phyloP scores from a whole-genome alignment of 2,888 invertebrate species.

The Ferrisia virgata region DNA sequence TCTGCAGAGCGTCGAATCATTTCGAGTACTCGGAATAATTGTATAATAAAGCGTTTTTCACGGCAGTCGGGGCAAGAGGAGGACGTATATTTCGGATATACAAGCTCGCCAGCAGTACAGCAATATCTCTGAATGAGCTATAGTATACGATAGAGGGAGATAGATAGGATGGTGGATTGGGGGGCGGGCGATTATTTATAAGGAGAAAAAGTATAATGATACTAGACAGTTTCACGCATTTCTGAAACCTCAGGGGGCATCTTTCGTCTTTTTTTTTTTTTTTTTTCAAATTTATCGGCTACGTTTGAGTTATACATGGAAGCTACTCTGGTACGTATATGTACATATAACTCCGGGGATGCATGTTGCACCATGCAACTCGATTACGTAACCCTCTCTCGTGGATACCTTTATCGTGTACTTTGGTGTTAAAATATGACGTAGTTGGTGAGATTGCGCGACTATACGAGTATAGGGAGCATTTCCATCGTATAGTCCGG shows the following conservation, averaged over 20 bases:
- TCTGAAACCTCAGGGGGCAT: slow-evolving; percentile 40
- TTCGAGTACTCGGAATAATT: slow-evolving; percentile 29
- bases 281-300: neutral
- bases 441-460: too few species aligned
- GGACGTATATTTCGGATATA: neutral
- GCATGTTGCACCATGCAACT: too few species aligned
- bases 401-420: neutral
- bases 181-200: slow-evolving; percentile 10
- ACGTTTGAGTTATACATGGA: neutral
- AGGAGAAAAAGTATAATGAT: slow-evolving; percentile 13
- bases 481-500: neutral
- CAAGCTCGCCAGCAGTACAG: neutral
- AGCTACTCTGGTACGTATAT: slow-evolving; percentile 31
- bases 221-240: slow-evolving; percentile 42
- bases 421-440: neutral
- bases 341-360: too few species aligned
- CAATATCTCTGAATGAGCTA: neutral
- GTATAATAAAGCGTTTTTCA: neutral
- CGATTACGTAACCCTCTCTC: neutral
- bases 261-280: slow-evolving; percentile 31
- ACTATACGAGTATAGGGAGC: neutral
- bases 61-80: neutral
- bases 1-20: neutral
- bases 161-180: too few species aligned
- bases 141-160: neutral